A percentile compares a stretch with the other conserved stretches of the same genome.
These are phyloP conservation scores for Tyria jacobaeae DNA, from an alignment of 2,888 invertebrate genomes.

Conservation along the genomic window DNA sequence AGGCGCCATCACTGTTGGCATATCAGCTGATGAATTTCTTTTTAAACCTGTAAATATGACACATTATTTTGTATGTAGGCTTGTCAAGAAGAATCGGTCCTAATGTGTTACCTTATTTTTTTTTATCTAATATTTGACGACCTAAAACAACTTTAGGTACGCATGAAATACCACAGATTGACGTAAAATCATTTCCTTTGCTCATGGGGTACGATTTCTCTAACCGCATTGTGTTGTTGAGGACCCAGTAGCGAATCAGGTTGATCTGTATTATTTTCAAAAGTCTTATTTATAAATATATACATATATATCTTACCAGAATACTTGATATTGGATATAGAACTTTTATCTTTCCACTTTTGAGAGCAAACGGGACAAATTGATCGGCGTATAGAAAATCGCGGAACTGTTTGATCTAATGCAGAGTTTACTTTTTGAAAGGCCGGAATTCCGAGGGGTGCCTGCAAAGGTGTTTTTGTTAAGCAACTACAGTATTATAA, in stretches of 20 bases:
- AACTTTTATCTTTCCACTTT: constrained; percentile 78
- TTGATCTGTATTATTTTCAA: neutral
- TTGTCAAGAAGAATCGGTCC: too few relatives aligned
- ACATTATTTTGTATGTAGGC: neutral
- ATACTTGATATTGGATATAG: constrained; percentile 71
- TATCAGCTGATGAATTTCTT: constrained; percentile 68
- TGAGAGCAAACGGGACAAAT: constrained; percentile 82
- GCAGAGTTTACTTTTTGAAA: constrained; percentile 58
- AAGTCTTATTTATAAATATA: neutral
- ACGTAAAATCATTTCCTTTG: neutral
- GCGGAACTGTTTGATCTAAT: constrained; percentile 60
- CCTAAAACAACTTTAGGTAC: neutral
- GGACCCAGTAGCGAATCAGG: neutral
- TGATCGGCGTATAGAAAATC: constrained; percentile 79
- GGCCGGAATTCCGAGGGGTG: constrained; percentile 67
- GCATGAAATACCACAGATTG: neutral
- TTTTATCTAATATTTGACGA: too few relatives aligned
- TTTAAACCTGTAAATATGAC: constrained; percentile 66
- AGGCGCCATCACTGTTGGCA: constrained; percentile 77
- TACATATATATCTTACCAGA: constrained; percentile 63
- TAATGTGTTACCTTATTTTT: too few relatives aligned
- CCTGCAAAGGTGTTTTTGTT: constrained; percentile 45
- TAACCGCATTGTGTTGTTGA: too few relatives aligned
- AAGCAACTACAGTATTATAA: neutral
- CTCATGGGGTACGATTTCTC: neutral